Evolutionary conservation across 2,113 vertebrate genomes (phyloP).

Genomic region (Larimichthys crocea): DNA sequence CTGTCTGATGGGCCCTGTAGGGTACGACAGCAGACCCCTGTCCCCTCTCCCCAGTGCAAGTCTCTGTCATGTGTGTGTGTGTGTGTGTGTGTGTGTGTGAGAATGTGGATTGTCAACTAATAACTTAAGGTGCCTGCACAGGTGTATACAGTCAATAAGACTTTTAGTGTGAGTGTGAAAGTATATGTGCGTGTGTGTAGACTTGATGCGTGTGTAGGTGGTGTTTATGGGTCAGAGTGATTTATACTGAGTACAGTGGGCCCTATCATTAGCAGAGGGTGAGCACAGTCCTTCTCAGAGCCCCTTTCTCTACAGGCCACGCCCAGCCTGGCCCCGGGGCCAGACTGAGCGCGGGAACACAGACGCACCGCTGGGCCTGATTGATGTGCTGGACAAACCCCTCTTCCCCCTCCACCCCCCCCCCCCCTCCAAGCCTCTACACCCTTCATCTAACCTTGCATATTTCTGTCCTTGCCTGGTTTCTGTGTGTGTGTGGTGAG

Average conservation of each 20-base stretch:
- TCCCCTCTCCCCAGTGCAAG: neutral
- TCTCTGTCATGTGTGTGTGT: neutral
- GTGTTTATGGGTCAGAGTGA: conserved; percentile 79
- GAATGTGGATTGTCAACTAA: conserved; percentile 6
- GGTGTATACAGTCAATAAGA: conserved; percentile 23
- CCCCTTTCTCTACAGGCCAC: conserved; percentile 43
- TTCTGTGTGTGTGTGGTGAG: conserved; percentile 1
- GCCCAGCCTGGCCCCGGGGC: conserved; percentile 56
- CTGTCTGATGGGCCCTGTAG: conserved; percentile 44
- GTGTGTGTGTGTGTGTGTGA: conserved; percentile 8
- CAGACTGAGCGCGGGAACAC: conserved; percentile 45
- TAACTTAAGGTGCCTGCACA: conserved; percentile 12
- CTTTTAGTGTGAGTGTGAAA: conserved; percentile 20
- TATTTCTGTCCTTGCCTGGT: conserved; percentile 30
- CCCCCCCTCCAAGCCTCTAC: conserved; percentile 24
- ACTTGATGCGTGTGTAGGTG: conserved; percentile 34
- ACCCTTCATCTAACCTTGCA: conserved; percentile 25
- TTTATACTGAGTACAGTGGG: conserved; percentile 81
- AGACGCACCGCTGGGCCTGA: conserved; percentile 48
- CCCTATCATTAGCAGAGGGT: conserved; percentile 80
- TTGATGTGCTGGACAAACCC: conserved; percentile 68
- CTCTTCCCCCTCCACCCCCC: conserved; percentile 21
- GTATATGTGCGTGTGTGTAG: conserved; percentile 20
- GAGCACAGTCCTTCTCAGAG: conserved; percentile 64
- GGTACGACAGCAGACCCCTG: conserved; percentile 27